Conservation (phyloP, 2,797 vertebrate species). For the Chaunax sp. region DNA sequence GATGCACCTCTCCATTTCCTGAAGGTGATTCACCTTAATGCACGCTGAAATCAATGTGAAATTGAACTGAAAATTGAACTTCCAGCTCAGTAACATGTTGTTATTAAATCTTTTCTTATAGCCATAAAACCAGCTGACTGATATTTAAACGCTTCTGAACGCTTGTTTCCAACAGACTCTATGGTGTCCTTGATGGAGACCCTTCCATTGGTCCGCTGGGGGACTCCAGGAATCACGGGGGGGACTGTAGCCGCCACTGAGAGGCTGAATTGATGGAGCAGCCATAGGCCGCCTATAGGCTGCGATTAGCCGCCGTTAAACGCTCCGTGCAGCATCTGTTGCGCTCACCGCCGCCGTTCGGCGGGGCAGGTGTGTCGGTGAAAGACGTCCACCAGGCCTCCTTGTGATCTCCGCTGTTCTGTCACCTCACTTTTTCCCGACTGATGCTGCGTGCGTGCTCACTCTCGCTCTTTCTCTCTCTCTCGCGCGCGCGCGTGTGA, state of each 20-base stretch:
- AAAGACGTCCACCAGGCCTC: slow-evolving; percentile 28
- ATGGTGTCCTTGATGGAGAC: slow-evolving; percentile 47
- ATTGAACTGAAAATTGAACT: slow-evolving; percentile 85
- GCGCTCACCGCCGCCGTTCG: slow-evolving; percentile 58
- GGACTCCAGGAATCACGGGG: not conserved
- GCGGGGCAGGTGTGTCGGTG: slow-evolving; percentile 60
- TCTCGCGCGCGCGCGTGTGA: slow-evolving; percentile 17
- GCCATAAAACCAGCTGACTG: slow-evolving; percentile 65
- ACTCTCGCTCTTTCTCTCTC: not conserved
- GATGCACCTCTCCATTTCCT: slow-evolving; percentile 78
- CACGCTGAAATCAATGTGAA: slow-evolving; percentile 83
- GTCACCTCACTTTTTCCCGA: slow-evolving; percentile 58
- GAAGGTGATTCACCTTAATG: slow-evolving; percentile 83
- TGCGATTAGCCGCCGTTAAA: not conserved
- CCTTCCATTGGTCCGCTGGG: slow-evolving; percentile 8
- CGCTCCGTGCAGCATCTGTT: slow-evolving; percentile 63
- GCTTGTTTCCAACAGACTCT: slow-evolving; percentile 46
- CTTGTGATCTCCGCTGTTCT: slow-evolving; percentile 19
- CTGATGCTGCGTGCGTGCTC: slow-evolving; percentile 25
- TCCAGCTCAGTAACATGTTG: slow-evolving; percentile 79
- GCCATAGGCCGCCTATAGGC: not conserved
- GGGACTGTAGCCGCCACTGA: slow-evolving; percentile 19
- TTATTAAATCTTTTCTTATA: slow-evolving; percentile 81
- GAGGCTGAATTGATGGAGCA: not conserved
- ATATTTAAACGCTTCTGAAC: slow-evolving; percentile 58